Conservation (phyloP, 2,797 vertebrate species). For the Spinus pinus region DNA sequence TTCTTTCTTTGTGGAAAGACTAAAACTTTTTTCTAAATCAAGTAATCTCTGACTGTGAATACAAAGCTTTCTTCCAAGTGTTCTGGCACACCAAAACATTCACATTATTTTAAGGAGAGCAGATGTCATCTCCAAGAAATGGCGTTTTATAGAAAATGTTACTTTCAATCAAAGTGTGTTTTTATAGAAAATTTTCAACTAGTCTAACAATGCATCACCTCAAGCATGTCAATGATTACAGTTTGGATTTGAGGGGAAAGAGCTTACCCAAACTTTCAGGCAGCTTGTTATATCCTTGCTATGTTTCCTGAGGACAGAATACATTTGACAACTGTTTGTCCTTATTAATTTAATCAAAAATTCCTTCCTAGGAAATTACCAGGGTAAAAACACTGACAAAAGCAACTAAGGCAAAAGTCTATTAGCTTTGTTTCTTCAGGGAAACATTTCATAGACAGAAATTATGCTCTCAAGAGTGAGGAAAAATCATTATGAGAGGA, state of each 20-base stretch:
- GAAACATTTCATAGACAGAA: not conserved
- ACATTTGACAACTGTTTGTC: not conserved
- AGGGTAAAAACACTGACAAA: slow-evolving; percentile 10
- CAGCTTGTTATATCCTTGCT: not conserved
- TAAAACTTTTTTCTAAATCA: not conserved
- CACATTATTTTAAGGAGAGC: not conserved
- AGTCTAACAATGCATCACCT: not conserved
- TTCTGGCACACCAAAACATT: not conserved
- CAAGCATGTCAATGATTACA: not conserved
- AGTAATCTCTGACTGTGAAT: not conserved
- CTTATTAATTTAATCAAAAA: slow-evolving; percentile 28
- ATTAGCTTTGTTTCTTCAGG: slow-evolving; percentile 11
- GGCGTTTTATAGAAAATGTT: not conserved
- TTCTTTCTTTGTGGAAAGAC: not conserved
- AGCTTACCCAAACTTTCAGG: not conserved
- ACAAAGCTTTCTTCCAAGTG: not conserved
- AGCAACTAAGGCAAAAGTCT: slow-evolving; percentile 18
- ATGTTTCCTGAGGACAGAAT: not conserved
- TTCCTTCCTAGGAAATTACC: not conserved
- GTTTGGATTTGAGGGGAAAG: not conserved
- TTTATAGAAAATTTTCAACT: not conserved
- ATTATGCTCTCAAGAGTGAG: slow-evolving; percentile 6
- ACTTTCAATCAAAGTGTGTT: not conserved
- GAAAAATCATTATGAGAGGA: slow-evolving; percentile 16
- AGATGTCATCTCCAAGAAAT: not conserved